These are phyloP conservation scores for Callyntrura sp. DNA, from an alignment of 2,888 invertebrate genomes.

Conservation along the genomic window DNA sequence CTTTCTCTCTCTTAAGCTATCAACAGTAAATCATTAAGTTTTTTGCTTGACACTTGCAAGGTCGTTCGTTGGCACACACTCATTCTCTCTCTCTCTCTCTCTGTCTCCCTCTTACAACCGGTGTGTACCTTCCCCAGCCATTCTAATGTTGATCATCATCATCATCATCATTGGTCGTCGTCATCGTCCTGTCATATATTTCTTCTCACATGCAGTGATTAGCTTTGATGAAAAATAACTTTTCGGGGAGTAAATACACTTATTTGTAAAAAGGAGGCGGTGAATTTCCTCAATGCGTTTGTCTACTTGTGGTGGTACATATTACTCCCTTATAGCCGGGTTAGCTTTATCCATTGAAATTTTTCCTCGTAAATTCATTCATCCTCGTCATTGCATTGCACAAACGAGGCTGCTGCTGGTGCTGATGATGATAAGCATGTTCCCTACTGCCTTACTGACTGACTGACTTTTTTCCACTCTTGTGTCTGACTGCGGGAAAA, in stretches of 20 bases:
- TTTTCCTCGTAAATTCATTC: slow-evolving; percentile 47
- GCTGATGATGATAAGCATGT: slow-evolving; percentile 55
- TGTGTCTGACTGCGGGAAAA: slow-evolving; percentile 58
- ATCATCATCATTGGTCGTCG: too few species aligned
- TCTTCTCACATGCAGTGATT: slow-evolving; percentile 44
- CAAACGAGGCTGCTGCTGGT: too few species aligned
- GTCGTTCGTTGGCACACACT: slow-evolving; percentile 72
- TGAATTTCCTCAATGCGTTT: too few species aligned
- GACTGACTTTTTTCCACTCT: slow-evolving; percentile 58
- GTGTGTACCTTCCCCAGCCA: too few species aligned
- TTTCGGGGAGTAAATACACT: slow-evolving; percentile 37
- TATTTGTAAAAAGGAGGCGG: slow-evolving; percentile 41
- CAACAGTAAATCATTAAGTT: slow-evolving; percentile 72
- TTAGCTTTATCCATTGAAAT: slow-evolving; percentile 35
- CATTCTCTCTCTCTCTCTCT: too few species aligned
- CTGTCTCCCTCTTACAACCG: too few species aligned
- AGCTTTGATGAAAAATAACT: slow-evolving; percentile 54
- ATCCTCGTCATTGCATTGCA: slow-evolving; percentile 51
- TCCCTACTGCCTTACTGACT: slow-evolving; percentile 75
- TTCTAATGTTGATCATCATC: too few species aligned
- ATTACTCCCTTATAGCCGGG: too few species aligned
- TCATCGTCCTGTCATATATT: slow-evolving; percentile 22
- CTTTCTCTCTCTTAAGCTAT: slow-evolving; percentile 45
- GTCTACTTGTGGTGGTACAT: not conserved
- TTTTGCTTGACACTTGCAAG: slow-evolving; percentile 74